Conservation (phyloP, 2,888 invertebrate species). For the Melitaea athalia region DNA sequence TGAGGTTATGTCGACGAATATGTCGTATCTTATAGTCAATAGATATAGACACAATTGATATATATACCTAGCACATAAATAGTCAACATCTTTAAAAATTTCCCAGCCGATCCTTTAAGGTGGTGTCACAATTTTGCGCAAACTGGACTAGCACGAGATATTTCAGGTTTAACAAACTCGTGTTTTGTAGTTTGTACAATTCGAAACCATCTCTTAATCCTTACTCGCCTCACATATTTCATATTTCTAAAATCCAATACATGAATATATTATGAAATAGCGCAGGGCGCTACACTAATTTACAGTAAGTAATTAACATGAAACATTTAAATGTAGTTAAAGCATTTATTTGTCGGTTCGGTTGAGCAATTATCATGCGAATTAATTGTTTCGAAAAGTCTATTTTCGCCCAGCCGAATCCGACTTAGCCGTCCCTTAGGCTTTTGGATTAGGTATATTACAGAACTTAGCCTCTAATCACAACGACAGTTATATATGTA, state of each 20-base stretch:
- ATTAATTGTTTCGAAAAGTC: slow-evolving; percentile 10
- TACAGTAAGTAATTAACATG: slow-evolving; percentile 71
- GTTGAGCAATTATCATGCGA: slow-evolving; percentile 46
- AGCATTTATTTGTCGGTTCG: slow-evolving; percentile 74
- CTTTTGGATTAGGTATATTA: slow-evolving; percentile 64
- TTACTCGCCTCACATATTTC: slow-evolving; percentile 18
- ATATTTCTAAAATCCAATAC: slow-evolving; percentile 28
- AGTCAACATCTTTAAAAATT: slow-evolving; percentile 75
- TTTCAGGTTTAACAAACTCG: background rate
- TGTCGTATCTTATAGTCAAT: slow-evolving; percentile 67
- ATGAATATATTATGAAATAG: slow-evolving; percentile 32
- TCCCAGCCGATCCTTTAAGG: slow-evolving; percentile 50
- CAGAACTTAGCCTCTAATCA: slow-evolving; percentile 75
- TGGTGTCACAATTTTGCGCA: slow-evolving; percentile 27
- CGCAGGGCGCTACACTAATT: slow-evolving; percentile 58
- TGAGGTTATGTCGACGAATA: slow-evolving; percentile 76
- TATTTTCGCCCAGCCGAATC: slow-evolving; percentile 51
- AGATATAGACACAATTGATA: slow-evolving; percentile 73
- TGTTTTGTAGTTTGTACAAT: slow-evolving; percentile 8
- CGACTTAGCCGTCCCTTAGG: slow-evolving; percentile 76
- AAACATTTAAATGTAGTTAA: slow-evolving; percentile 80
- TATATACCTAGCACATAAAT: slow-evolving; percentile 76
- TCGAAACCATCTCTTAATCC: slow-evolving; percentile 12
- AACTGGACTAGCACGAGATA: slow-evolving; percentile 29
- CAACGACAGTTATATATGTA: slow-evolving; percentile 62